Base-by-base conservation (phyloP, 2,888 invertebrate genomes). In the Diarsia rubi region DNA sequence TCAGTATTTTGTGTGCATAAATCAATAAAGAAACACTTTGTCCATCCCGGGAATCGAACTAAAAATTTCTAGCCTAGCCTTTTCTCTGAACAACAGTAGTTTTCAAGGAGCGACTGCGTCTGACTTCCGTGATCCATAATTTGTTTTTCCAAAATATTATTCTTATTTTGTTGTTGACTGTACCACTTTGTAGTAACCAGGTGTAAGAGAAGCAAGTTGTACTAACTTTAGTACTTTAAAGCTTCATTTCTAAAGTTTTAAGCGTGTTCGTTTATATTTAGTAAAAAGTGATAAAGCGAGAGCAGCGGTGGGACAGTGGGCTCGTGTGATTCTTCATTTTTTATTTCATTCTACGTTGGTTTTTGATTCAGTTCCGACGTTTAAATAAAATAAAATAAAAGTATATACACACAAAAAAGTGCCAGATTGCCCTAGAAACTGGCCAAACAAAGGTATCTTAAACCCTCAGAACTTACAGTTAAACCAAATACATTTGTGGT, bases 401-500 rank as follows among this genome's bases (percentile, higher is more conserved):
- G 0, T n/a, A n/a, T n/a, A n/a, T n/a, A n/a, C n/a, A n/a, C n/a
- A n/a, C n/a, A n/a, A 60, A 2, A 31, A 59, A 59, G 57, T 59
- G 37, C 21, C 60, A 5, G 21, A 21, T 21, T 59, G 14, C 21
- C 11, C 21, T 31, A 47, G 54, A 27, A 76, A 21, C 21, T 24
- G 62, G 69, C 60, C 67, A 45, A 42, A 63, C 45, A 57, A n/a
- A 64, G 5, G 3, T 74, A 47, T 65, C 63, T 59, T 14, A 69
- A 81, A 54, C 49, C 31, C 49, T 54, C 3, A 1, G 60, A 45
- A 62, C 54, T 54, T 57, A 66, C 65, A 63, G 68, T 81, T 71
- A 73, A 77, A 77, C 65, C 59, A 59, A 68, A 84, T 67, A 84
- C 62, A 83, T 81, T 81, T 78, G 81, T 66, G 84, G 71, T 81